phyloP scores from a whole-genome alignment of 2,797 vertebrate genomes.

The Catharus ustulatus region DNA sequence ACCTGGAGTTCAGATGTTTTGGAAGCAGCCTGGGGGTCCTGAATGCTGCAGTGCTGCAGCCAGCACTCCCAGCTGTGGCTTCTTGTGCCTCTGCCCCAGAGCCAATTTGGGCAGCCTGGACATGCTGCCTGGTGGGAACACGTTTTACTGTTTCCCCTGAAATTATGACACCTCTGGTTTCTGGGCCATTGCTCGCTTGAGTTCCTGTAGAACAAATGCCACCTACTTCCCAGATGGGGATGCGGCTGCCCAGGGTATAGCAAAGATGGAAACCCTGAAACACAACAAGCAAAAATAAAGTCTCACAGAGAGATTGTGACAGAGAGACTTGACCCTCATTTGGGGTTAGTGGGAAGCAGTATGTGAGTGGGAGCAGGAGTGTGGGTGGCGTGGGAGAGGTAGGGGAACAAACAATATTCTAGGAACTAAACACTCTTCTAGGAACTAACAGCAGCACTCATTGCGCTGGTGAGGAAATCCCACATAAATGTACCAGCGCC shows the following conservation, averaged over 20 bases:
- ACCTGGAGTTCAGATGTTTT: rapidly evolving
- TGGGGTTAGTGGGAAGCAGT: neutral
- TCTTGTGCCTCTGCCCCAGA: rapidly evolving
- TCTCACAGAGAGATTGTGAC: neutral
- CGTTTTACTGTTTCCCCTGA: too few relatives aligned
- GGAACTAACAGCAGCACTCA: neutral
- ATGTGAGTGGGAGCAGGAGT: neutral
- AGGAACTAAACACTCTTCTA: neutral
- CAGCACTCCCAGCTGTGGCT: neutral
- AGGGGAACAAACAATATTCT: neutral
- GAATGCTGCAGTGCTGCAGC: neutral
- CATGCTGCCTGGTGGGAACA: neutral
- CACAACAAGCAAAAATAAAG: rapidly evolving
- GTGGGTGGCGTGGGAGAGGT: rapidly evolving
- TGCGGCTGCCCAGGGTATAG: rapidly evolving
- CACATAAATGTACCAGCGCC: neutral
- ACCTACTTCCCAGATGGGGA: neutral
- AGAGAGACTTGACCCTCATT: neutral
- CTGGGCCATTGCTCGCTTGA: neutral
- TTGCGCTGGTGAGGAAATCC: rapidly evolving
- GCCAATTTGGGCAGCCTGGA: neutral
- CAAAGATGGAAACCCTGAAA: neutral
- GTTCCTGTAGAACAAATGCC: neutral
- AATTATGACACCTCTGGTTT: neutral
- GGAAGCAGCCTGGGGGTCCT: rapidly evolving